These are phyloP conservation scores for Conus betulinus DNA, from an alignment of 1,140 invertebrate species.

Conservation along the genomic window DNA sequence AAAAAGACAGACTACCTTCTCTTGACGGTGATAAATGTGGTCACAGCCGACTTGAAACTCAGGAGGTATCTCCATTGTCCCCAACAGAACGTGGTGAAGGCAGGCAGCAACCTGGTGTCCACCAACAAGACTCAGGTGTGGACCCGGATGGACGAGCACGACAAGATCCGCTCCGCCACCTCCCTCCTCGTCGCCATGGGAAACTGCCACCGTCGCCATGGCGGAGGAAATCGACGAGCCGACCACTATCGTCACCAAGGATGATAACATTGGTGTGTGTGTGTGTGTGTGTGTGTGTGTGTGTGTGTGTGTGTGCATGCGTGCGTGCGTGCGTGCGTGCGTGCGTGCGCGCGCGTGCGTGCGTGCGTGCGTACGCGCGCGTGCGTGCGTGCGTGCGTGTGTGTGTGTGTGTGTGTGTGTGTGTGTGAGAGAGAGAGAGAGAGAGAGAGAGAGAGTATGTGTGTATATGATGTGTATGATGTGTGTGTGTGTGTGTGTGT, in stretches of 20 bases:
- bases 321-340: too few species aligned
- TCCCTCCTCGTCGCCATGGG: conserved; percentile 74
- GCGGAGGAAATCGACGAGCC: conserved; percentile 84
- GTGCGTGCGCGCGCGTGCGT: background rate
- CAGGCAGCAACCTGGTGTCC: conserved; percentile 92
- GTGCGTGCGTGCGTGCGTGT: too few species aligned
- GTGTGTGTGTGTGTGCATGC: too few species aligned
- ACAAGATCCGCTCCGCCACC: conserved; percentile 63
- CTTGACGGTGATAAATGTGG: too few species aligned
- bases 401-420: background rate
- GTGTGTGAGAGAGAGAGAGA: too few species aligned
- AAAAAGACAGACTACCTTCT: too few species aligned
- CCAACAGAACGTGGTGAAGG: conserved; percentile 86
- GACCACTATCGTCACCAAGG: conserved; percentile 52
- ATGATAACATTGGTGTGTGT: conserved; percentile 62
- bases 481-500: background rate
- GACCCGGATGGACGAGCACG: conserved; percentile 82
- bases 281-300: background rate
- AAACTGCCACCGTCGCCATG: conserved; percentile 93
- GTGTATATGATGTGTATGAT: too few species aligned
- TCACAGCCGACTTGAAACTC: too few species aligned
- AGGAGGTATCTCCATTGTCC: too few species aligned
- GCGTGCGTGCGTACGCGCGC: background rate
- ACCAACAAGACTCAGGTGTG: conserved; percentile 89
- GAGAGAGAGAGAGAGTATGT: too few species aligned